Percentiles rank a stretch among this genome's conserved stretches.
phyloP scores from a whole-genome alignment of 35 echinoderm and acorn worm genomes.

The Lytechinus variegatus region DNA sequence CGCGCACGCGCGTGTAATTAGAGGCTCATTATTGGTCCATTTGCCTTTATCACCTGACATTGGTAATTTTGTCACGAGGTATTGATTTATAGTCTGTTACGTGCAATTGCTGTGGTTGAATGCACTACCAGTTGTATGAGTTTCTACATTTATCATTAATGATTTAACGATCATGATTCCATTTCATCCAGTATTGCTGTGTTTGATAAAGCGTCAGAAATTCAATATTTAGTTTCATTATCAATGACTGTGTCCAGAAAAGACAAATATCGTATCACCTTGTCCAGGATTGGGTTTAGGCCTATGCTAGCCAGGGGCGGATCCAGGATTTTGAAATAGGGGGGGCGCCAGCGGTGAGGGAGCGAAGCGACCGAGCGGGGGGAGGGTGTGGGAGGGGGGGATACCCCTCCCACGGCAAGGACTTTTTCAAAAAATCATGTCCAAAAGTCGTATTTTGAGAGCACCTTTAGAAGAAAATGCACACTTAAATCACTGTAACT shows the following conservation, averaged over 20 bases:
- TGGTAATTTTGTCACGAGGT: neutral
- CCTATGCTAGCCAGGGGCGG: no score
- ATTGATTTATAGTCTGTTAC: neutral
- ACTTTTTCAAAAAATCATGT: no score
- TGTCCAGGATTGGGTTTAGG: no score
- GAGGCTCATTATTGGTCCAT: neutral
- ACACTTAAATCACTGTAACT: no score
- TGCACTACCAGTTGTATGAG: neutral
- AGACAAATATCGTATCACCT: neutral
- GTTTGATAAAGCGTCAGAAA: neutral
- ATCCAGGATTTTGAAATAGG: no score
- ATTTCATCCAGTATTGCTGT: no score
- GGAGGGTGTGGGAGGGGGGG: no score
- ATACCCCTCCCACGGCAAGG: no score
- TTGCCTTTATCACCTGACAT: neutral
- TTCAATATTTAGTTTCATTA: neutral
- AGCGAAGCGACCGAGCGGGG: no score
- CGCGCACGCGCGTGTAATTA: neutral
- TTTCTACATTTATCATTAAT: slow-evolving; percentile 10
- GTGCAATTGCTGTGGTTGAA: neutral
- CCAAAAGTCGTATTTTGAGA: no score
- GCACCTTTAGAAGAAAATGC: no score
- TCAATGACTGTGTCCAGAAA: neutral
- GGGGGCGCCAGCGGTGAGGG: no score
- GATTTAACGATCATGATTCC: neutral